Evolutionary conservation across 2,797 vertebrate genomes (phyloP).

Genomic region (Enteromius anoplus): DNA sequence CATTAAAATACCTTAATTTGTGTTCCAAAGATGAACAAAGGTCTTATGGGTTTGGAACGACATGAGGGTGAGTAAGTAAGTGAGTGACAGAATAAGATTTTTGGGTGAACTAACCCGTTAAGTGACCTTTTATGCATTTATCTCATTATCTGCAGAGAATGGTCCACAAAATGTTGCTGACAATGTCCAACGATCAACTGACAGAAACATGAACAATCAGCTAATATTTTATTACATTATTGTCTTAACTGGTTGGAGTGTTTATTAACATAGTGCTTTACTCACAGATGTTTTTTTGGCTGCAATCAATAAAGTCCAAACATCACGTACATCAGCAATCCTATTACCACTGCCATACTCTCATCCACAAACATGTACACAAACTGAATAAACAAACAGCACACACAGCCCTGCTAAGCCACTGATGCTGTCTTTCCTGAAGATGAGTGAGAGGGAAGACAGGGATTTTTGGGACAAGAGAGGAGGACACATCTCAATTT

Average conservation of each 20-base stretch:
- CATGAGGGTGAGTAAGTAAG: too few relatives aligned
- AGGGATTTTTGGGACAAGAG: neutral
- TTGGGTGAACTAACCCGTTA: neutral
- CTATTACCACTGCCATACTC: neutral
- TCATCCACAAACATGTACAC: slow-evolving; percentile 11
- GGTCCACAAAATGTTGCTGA: neutral
- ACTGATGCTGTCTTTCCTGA: neutral
- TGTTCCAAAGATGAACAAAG: too few relatives aligned
- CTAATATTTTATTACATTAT: neutral
- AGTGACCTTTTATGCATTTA: neutral
- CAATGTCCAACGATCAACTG: neutral
- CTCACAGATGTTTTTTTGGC: slow-evolving; percentile 23
- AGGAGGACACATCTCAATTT: slow-evolving; percentile 6
- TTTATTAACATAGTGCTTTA: slow-evolving; percentile 66
- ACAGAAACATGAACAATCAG: neutral
- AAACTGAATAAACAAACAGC: slow-evolving; percentile 12
- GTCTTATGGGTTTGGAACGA: too few relatives aligned
- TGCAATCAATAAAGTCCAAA: slow-evolving; percentile 43
- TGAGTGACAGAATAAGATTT: too few relatives aligned
- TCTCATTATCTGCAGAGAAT: neutral
- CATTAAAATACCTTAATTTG: too few relatives aligned
- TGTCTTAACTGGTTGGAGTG: slow-evolving; percentile 66
- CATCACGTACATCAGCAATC: slow-evolving; percentile 38
- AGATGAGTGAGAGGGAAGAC: slow-evolving; percentile 5
- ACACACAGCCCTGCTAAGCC: neutral